Base-by-base conservation (phyloP, 2,888 invertebrate genomes). In the Ethmia dodecea region DNA sequence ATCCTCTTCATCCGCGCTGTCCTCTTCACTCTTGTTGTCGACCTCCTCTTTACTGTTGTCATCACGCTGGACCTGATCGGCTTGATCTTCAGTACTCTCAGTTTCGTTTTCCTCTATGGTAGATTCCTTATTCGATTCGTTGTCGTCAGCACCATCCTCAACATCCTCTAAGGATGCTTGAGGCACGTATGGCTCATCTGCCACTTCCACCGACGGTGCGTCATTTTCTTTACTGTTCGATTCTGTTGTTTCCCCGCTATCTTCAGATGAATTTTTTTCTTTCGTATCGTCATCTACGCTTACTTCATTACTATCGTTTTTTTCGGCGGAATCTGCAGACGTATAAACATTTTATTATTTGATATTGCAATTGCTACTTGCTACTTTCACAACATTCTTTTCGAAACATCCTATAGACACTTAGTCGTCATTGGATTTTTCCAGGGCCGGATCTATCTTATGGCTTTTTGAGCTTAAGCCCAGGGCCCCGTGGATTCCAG, bases 261-360 rank as follows among this genome's bases (percentile, higher is more conserved):
- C 77, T 66, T 84, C 83, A 47, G 56, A 63, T 56, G 81, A 80
- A 60, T 60, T 68, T 41, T 55, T 67, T 66, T 81, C 78, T 63
- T 71, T 78, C 65, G 79, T 73, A 59, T 78, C 75, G 59, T 77
- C 72, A 52, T 75, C 75, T 55, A 81, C 63, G 58, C 73, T 78
- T 57, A 74, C 68, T 77, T 87, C 88, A 75, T 73, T 77, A 70
- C 86, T 86, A 54, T 81, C 81, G 73, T 75, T 76, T 72, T 84
- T 84, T 70, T 80, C 84, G 52, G 65, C 65, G 64, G 83, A 78
- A 68, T 81, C 84, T 86, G 70, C 28, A 65, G 73, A 45, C 5
- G 13, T 10, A 22, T n/a, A 22, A 22, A 22, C n/a, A 22, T 9
- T 22, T 8, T n/a, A 8, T 22, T 22, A 22, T 22, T 22, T n/a